These are phyloP conservation scores for Smithornis capensis DNA, from an alignment of 2,113 vertebrate genomes.

Conservation along the genomic window DNA sequence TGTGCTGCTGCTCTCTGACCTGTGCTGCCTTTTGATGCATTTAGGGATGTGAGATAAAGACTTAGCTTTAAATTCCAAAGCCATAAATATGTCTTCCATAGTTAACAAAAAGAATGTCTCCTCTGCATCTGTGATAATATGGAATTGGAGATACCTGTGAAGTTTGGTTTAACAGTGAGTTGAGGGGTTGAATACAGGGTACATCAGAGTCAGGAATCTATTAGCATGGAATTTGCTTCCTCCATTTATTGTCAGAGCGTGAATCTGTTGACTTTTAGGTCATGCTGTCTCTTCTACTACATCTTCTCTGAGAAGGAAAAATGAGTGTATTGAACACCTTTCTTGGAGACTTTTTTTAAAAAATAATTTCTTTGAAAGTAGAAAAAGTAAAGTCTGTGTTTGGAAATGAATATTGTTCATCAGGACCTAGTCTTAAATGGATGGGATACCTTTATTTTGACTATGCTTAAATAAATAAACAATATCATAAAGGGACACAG, in stretches of 20 bases:
- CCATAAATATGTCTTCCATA: neutral
- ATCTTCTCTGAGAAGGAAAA: neutral
- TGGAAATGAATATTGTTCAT: neutral
- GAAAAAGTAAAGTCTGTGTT: neutral
- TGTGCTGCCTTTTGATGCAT: neutral
- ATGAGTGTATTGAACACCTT: neutral
- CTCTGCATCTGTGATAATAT: neutral
- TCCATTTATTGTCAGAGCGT: neutral
- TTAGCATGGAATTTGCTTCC: neutral
- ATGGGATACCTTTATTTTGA: neutral
- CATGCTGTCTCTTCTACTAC: neutral
- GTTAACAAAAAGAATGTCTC: neutral
- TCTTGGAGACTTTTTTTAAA: neutral
- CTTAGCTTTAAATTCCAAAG: neutral
- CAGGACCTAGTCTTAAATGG: neutral
- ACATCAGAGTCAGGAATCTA: neutral
- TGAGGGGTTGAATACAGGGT: neutral
- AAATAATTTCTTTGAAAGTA: neutral
- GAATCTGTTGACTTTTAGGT: slow-evolving; percentile 5
- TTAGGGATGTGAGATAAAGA: neutral
- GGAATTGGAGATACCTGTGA: neutral
- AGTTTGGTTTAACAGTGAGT: neutral
- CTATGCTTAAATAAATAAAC: slow-evolving; percentile 31
- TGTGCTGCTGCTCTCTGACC: neutral
- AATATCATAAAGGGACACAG: neutral